Percentiles rank a stretch among this genome's conserved stretches.
Conservation (phyloP, 2,888 invertebrate species). For the Tachystola acroxantha region DNA sequence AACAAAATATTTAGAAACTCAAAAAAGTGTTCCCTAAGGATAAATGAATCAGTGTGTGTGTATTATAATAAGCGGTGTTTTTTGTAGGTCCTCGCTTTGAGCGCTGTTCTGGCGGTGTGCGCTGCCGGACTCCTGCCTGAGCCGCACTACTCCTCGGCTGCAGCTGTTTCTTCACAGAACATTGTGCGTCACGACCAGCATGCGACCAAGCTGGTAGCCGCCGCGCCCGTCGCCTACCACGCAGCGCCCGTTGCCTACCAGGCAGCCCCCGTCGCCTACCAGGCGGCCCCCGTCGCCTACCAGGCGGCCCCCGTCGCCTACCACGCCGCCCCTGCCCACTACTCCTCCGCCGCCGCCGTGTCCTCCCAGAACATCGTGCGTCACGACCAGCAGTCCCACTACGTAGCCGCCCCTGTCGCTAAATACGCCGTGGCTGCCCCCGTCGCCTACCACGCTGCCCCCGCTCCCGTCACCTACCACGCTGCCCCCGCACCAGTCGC, state of each 20-base stretch:
- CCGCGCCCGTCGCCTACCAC: conserved; percentile 7
- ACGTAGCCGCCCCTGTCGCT: conserved; percentile 23
- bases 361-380: conserved; percentile 52
- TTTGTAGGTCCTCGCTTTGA: conserved; percentile 49
- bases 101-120: conserved; percentile 60
- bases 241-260: conserved; percentile 22
- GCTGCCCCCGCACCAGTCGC: conserved; percentile 21
- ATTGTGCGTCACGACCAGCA: conserved; percentile 40
- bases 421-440: conserved; percentile 21
- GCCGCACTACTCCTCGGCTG: conserved; percentile 55
- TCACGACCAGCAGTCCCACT: conserved; percentile 38
- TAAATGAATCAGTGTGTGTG: background rate
- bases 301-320: conserved; percentile 25
- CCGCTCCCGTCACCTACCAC: conserved; percentile 19
- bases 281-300: conserved; percentile 32
- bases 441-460: conserved; percentile 26
- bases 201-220: conserved; percentile 5
- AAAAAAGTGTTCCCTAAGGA: background rate
- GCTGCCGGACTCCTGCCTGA: conserved; percentile 50
- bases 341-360: conserved; percentile 30
- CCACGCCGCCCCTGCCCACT: conserved; percentile 23
- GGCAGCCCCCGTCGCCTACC: conserved; percentile 30
- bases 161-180: conserved; percentile 62
- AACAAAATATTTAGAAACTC: background rate
- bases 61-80: conserved; percentile 6